These are phyloP conservation scores for Ovibos moschatus DNA, from an alignment of 2,113 vertebrate species.

Conservation along the genomic window DNA sequence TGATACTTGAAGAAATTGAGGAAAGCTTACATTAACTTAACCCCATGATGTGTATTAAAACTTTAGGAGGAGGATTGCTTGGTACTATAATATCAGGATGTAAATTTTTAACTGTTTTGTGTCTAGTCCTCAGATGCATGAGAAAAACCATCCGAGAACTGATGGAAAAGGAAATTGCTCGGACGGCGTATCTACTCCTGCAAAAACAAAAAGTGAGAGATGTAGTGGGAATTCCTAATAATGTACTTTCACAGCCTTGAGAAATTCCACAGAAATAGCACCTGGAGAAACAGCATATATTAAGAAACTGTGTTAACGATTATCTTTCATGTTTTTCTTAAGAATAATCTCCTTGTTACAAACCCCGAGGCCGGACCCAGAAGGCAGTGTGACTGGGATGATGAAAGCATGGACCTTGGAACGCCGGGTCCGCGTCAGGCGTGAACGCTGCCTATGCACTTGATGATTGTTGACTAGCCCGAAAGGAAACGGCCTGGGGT, in stretches of 20 bases:
- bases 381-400: not conserved
- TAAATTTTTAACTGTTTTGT: not conserved
- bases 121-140: not conserved
- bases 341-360: not conserved
- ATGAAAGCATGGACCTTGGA: not conserved
- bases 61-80: not conserved
- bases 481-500: not conserved
- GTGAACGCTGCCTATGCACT: accelerated
- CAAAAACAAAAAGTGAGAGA: not conserved
- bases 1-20: not conserved
- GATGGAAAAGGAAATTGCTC: not conserved
- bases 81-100: not conserved
- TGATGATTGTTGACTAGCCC: not conserved
- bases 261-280: not conserved
- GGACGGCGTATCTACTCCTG: accelerated
- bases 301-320: not conserved
- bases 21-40: not conserved
- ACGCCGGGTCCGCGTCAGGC: accelerated
- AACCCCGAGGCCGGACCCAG: not conserved
- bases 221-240: not conserved
- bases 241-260: not conserved
- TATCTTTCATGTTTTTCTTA: not conserved
- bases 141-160: not conserved
- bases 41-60: not conserved
- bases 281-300: not conserved